Evolutionary conservation across 1,140 invertebrate species (phyloP).

Genomic region (Cydia pomonella): DNA sequence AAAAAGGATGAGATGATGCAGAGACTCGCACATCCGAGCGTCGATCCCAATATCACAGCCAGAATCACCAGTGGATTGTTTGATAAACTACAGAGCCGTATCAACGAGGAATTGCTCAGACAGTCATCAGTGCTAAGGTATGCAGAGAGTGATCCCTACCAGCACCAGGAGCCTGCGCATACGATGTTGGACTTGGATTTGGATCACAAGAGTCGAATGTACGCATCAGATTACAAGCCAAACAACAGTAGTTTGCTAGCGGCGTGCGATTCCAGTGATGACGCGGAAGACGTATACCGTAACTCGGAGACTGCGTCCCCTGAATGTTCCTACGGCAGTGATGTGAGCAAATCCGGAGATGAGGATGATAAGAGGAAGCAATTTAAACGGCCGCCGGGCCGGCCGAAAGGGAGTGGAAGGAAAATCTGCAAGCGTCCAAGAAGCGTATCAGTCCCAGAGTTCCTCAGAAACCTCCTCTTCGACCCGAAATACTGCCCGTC

Average conservation of each 20-base stretch:
- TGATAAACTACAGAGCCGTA: conserved; percentile 69
- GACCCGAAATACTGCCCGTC: conserved; percentile 89
- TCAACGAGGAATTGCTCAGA: conserved; percentile 64
- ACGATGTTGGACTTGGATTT: conserved; percentile 67
- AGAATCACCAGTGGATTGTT: conserved; percentile 74
- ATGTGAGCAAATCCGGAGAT: conserved; percentile 69
- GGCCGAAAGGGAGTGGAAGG: conserved; percentile 77
- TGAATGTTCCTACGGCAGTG: conserved; percentile 64
- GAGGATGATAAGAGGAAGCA: conserved; percentile 68
- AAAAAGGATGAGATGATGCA: conserved; percentile 75
- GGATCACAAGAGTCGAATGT: conserved; percentile 56
- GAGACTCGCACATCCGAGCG: conserved; percentile 65
- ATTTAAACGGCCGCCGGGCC: conserved; percentile 71
- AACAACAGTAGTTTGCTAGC: conserved; percentile 54
- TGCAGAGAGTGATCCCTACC: conserved; percentile 56
- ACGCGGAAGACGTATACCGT: conserved; percentile 63
- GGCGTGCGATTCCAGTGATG: conserved; percentile 64
- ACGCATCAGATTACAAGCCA: conserved; percentile 59
- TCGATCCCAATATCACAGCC: conserved; percentile 52
- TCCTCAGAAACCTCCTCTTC: conserved; percentile 89
- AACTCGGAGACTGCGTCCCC: conserved; percentile 62
- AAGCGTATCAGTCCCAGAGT: conserved; percentile 87
- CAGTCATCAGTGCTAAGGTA: conserved; percentile 65
- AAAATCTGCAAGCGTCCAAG: conserved; percentile 83
- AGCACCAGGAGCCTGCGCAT: conserved; percentile 53